Evolutionary conservation across 2,888 invertebrate species (phyloP).

Genomic region (Xylophagus ater): DNA sequence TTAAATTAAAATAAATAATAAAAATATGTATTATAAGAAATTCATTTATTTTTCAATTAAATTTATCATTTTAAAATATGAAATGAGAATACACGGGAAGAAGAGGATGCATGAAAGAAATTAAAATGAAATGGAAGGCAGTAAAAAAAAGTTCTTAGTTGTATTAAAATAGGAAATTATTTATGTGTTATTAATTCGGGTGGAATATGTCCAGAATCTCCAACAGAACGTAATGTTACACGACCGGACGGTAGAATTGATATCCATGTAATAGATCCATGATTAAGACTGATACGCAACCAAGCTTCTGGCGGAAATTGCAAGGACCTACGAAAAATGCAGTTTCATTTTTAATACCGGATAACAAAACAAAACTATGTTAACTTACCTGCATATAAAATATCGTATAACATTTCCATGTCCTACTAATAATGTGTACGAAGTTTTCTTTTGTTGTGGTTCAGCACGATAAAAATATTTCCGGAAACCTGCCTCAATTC

Average conservation of each 20-base stretch:
- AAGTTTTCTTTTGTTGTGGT: constrained; percentile 65
- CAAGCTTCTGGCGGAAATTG: constrained; percentile 97
- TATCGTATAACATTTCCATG: constrained; percentile 97
- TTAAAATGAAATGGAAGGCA: too few relatives aligned
- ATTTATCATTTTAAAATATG: too few relatives aligned
- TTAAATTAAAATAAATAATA: too few relatives aligned
- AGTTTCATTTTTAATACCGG: not conserved
- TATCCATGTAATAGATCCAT: constrained; percentile 89
- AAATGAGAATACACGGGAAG: too few relatives aligned
- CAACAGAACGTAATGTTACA: constrained; percentile 67
- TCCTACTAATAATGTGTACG: constrained; percentile 85
- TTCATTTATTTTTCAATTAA: too few relatives aligned
- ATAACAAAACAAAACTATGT: not conserved
- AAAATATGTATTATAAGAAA: too few relatives aligned
- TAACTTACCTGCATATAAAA: constrained; percentile 70
- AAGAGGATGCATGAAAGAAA: too few relatives aligned
- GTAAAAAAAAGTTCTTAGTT: too few relatives aligned
- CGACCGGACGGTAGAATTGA: constrained; percentile 76
- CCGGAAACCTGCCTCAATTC: constrained; percentile 93
- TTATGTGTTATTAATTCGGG: constrained; percentile 56
- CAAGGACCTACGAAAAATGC: constrained; percentile 58
- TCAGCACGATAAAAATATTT: constrained; percentile 86
- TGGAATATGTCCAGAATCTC: constrained; percentile 87
- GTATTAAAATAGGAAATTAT: too few relatives aligned
- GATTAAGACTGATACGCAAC: constrained; percentile 82